A percentile compares a stretch with the other conserved stretches of the same genome.
These are phyloP conservation scores for Eulemur macaco DNA, from an alignment of 2,113 vertebrate genomes.

Conservation along the genomic window DNA sequence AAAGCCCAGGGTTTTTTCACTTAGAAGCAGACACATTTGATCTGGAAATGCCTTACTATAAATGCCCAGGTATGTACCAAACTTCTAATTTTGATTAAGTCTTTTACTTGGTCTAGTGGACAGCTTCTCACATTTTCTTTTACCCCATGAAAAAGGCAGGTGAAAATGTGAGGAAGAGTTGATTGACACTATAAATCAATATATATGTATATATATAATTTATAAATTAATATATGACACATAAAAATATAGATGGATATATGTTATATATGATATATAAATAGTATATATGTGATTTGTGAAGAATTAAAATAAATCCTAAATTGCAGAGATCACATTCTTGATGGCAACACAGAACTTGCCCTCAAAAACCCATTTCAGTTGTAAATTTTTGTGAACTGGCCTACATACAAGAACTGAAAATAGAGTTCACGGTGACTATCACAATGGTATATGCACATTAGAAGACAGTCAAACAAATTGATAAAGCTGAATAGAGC, in stretches of 20 bases:
- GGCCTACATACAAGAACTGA: background rate
- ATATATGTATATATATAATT: background rate
- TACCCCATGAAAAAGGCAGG: background rate
- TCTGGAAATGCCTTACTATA: slow-evolving; percentile 45
- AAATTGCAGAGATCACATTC: background rate
- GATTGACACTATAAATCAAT: background rate
- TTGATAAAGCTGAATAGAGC: background rate
- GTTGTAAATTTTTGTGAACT: slow-evolving; percentile 5
- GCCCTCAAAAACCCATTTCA: background rate
- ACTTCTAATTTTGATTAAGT: background rate
- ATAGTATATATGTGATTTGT: background rate
- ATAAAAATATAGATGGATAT: background rate
- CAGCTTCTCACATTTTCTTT: background rate
- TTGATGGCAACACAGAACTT: background rate
- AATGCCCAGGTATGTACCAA: slow-evolving; percentile 3
- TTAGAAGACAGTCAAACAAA: background rate
- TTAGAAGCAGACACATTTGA: slow-evolving; percentile 47
- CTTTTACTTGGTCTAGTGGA: background rate
- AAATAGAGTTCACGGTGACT: background rate
- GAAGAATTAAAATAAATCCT: background rate
- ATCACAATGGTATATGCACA: background rate
- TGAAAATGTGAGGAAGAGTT: background rate
- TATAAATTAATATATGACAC: background rate
- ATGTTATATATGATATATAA: background rate
- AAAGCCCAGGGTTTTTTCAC: slow-evolving; percentile 63